These are phyloP conservation scores for Knipowitschia caucasica DNA, from an alignment of 2,797 vertebrate species.

Conservation along the genomic window DNA sequence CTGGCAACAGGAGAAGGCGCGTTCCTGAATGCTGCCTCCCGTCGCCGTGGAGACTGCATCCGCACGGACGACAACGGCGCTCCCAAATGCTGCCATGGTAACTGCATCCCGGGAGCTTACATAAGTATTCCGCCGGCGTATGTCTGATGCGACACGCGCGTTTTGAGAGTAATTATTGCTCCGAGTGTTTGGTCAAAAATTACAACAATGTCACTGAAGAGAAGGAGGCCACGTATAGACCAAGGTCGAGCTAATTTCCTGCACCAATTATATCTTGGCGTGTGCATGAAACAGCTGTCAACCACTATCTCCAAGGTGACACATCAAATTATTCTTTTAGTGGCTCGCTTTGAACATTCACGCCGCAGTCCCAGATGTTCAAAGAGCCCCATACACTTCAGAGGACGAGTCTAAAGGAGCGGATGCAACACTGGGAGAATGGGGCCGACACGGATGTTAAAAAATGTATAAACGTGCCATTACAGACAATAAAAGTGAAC, in stretches of 20 bases:
- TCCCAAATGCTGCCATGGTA: slow-evolving; percentile 73
- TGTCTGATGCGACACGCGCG: slow-evolving; percentile 56
- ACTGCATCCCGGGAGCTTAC: slow-evolving; percentile 73
- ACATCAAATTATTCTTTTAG: slow-evolving; percentile 58
- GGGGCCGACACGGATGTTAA: neutral
- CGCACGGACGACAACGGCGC: slow-evolving; percentile 17
- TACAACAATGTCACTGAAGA: slow-evolving; percentile 68
- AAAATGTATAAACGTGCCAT: neutral
- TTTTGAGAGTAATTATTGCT: slow-evolving; percentile 74
- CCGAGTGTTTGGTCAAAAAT: slow-evolving; percentile 67
- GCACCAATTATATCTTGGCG: slow-evolving; percentile 68
- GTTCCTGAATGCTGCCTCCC: slow-evolving; percentile 63
- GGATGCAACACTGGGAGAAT: neutral
- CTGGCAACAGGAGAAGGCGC: slow-evolving; percentile 75
- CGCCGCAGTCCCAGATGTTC: slow-evolving; percentile 30
- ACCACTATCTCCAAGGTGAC: slow-evolving; percentile 73
- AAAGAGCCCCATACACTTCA: neutral
- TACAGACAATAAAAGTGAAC: neutral
- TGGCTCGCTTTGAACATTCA: slow-evolving; percentile 35
- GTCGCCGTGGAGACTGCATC: slow-evolving; percentile 76
- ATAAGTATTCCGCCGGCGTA: slow-evolving; percentile 76
- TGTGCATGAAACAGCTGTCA: slow-evolving; percentile 71
- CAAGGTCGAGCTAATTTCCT: slow-evolving; percentile 76
- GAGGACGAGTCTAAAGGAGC: neutral
- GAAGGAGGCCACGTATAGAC: slow-evolving; percentile 46